Evolutionary conservation across 2,797 vertebrate genomes (phyloP).

Genomic region (Pipistrellus kuhlii): DNA sequence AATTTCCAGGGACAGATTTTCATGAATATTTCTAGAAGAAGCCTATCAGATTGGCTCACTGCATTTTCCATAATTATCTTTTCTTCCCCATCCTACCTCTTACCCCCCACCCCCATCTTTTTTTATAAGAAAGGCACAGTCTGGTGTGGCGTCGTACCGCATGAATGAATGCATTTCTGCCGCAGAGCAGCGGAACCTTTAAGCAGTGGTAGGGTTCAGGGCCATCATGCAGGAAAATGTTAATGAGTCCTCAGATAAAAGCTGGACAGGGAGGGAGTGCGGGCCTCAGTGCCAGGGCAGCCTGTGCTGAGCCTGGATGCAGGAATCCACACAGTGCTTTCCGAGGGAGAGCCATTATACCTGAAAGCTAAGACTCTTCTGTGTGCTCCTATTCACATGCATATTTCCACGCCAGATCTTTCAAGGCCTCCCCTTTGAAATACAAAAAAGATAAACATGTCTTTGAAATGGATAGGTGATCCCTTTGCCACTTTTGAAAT

Average conservation of each 20-base stretch:
- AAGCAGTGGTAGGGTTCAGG: not conserved
- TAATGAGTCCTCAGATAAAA: conserved; percentile 52
- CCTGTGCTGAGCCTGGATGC: conserved; percentile 44
- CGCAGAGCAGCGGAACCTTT: not conserved
- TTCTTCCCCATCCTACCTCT: not conserved
- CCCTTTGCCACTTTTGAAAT: conserved; percentile 81
- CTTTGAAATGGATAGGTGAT: conserved; percentile 85
- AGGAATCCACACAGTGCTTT: conserved; percentile 59
- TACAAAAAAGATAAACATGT: conserved; percentile 82
- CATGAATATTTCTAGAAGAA: conserved; percentile 73
- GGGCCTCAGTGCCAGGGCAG: not conserved
- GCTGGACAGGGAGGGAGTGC: conserved; percentile 43
- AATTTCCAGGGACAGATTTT: conserved; percentile 73
- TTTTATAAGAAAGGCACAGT: conserved; percentile 21
- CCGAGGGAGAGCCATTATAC: conserved; percentile 78
- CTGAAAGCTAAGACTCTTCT: conserved; percentile 83
- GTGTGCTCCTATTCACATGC: conserved; percentile 81
- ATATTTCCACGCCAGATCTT: conserved; percentile 82
- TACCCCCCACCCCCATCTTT: not conserved
- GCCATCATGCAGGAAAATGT: not conserved
- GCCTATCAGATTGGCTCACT: conserved; percentile 32
- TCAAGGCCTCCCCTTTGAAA: conserved; percentile 84
- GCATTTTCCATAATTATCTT: conserved; percentile 71
- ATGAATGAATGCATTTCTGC: conserved; percentile 13
- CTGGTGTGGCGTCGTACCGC: not conserved